phyloP scores from a whole-genome alignment of 1,140 invertebrate genomes.

The Pachypsylla venusta region DNA sequence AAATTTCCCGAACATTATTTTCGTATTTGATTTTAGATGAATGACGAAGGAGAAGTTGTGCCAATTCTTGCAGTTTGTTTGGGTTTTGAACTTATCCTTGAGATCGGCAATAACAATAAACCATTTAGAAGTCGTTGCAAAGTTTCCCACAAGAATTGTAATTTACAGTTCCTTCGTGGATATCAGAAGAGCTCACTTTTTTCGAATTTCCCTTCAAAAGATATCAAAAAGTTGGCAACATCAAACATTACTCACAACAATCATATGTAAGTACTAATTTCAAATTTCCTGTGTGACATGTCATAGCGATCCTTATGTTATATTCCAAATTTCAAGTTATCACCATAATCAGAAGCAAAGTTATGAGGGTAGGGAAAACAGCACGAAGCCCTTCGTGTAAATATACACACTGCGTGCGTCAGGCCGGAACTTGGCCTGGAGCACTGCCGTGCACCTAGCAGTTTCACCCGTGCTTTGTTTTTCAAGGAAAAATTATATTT shows the following conservation, averaged over 20 bases:
- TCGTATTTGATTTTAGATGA: constrained; percentile 35
- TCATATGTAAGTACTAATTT: constrained; percentile 35
- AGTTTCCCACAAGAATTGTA: constrained; percentile 11
- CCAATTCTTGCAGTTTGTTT: constrained; percentile 78
- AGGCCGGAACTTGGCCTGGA: too few relatives aligned
- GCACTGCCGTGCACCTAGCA: too few relatives aligned
- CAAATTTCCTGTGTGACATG: too few relatives aligned
- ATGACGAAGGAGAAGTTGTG: constrained; percentile 54
- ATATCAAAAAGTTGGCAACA: neutral
- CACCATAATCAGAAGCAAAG: too few relatives aligned
- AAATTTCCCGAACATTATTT: too few relatives aligned
- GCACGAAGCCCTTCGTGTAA: too few relatives aligned
- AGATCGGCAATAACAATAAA: constrained; percentile 12
- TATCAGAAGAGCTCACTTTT: constrained; percentile 13
- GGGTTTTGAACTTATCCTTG: constrained; percentile 60
- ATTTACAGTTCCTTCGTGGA: constrained; percentile 16
- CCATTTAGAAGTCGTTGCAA: constrained; percentile 14
- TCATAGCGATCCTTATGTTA: too few relatives aligned
- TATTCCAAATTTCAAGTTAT: too few relatives aligned
- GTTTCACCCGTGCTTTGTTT: too few relatives aligned
- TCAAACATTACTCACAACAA: constrained; percentile 19
- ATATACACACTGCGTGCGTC: too few relatives aligned
- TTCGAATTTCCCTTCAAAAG: neutral
- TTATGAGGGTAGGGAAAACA: too few relatives aligned
- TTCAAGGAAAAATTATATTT: too few relatives aligned